Evolutionary conservation across 2,797 vertebrate species (phyloP).

Genomic region (Neostethus bicornis): DNA sequence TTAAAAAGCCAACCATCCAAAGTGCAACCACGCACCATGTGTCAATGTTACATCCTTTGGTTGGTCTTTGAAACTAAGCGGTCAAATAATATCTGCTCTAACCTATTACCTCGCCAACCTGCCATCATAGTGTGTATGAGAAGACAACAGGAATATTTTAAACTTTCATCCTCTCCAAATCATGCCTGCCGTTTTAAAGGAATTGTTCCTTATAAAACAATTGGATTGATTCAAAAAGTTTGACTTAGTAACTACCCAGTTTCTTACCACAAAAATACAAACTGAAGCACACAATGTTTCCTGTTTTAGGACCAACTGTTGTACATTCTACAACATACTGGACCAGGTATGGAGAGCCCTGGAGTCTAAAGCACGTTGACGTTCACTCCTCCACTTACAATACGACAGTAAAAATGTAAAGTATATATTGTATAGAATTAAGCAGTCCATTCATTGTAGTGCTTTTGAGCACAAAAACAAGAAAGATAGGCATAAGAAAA

Average conservation of each 20-base stretch:
- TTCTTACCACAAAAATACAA: constrained; percentile 66
- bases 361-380: constrained; percentile 68
- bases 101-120: constrained; percentile 63
- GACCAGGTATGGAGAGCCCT: constrained; percentile 64
- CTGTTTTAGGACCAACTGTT: constrained; percentile 65
- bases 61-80: constrained; percentile 68
- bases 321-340: constrained; percentile 73
- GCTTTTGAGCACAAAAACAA: constrained; percentile 51
- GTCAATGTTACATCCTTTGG: constrained; percentile 73
- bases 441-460: constrained; percentile 68
- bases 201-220: constrained; percentile 42
- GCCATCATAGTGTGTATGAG: constrained; percentile 57
- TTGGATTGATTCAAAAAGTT: constrained; percentile 58
- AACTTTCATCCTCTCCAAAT: constrained; percentile 53
- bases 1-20: constrained; percentile 55
- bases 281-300: constrained; percentile 61
- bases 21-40: constrained; percentile 68
- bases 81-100: constrained; percentile 66
- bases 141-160: constrained; percentile 60
- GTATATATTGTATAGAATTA: constrained; percentile 68
- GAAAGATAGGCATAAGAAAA: constrained; percentile 71
- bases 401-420: constrained; percentile 75
- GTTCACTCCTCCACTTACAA: constrained; percentile 65
- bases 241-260: constrained; percentile 58
- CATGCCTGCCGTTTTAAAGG: not conserved